Evolutionary conservation across 2,888 invertebrate species (phyloP).

Genomic region (Merodon equestris): DNA sequence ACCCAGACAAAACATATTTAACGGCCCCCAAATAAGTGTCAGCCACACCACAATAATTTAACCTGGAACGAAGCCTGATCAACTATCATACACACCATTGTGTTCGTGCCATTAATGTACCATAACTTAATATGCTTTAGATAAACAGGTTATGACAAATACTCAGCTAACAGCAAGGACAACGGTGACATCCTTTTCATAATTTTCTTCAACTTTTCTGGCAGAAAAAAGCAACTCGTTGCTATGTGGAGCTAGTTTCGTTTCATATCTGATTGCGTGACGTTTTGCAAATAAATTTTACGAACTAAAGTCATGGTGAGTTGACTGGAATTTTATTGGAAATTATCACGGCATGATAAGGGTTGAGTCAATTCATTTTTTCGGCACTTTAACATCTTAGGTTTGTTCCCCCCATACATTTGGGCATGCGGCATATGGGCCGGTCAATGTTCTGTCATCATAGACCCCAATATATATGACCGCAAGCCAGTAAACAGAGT

Average conservation of each 20-base stretch:
- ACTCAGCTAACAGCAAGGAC: not conserved
- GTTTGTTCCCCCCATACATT: not conserved
- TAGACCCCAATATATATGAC: conserved; percentile 13
- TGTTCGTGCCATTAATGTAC: conserved; percentile 53
- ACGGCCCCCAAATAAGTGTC: conserved; percentile 33
- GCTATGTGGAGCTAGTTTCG: conserved; percentile 33
- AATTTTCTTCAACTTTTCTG: conserved; percentile 14
- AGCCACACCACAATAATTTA: conserved; percentile 48
- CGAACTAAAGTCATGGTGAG: conserved; percentile 35
- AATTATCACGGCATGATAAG: conserved; percentile 55
- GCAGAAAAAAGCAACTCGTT: conserved; percentile 34
- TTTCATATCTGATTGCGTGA: conserved; percentile 46
- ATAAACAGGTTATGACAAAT: conserved; percentile 52
- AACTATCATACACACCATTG: conserved; percentile 66
- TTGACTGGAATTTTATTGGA: conserved; percentile 45
- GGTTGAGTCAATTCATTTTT: conserved; percentile 1
- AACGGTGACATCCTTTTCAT: conserved; percentile 23
- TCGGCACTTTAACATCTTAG: conserved; percentile 34
- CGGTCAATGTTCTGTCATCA: conserved; percentile 49
- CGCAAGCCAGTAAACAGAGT: conserved; percentile 10
- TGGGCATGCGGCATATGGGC: conserved; percentile 33
- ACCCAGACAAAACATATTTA: not conserved
- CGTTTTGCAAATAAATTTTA: conserved; percentile 25
- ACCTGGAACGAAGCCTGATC: conserved; percentile 50
- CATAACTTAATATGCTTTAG: conserved; percentile 62